Evolutionary conservation across 2,888 invertebrate species (phyloP).

Genomic region (Hypolimnas misippus): DNA sequence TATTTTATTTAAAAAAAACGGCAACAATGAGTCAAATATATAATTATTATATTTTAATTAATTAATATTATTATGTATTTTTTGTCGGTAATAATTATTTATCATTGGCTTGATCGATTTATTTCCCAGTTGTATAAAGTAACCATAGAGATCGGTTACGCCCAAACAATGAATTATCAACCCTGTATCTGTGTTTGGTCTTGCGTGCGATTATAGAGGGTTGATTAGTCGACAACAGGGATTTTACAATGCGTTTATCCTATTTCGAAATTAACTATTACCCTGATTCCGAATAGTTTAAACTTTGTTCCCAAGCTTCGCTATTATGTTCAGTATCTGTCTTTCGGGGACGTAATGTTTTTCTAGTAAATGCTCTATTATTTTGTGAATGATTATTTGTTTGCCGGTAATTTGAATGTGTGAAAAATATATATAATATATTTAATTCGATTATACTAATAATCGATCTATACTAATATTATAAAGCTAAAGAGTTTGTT

Average conservation of each 20-base stretch:
- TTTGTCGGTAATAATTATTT: too few relatives aligned
- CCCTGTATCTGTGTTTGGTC: constrained; percentile 61
- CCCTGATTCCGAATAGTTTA: constrained; percentile 73
- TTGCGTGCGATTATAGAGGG: constrained; percentile 59
- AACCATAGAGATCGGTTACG: constrained; percentile 67
- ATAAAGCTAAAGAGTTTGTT: too few relatives aligned
- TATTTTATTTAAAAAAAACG: too few relatives aligned
- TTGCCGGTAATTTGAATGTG: too few relatives aligned
- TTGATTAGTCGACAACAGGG: constrained; percentile 52
- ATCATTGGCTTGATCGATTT: neutral
- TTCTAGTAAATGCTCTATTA: neutral
- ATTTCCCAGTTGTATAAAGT: constrained; percentile 43
- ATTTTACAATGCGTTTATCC: constrained; percentile 67
- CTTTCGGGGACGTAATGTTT: neutral
- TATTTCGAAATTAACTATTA: constrained; percentile 66
- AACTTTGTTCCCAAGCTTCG: constrained; percentile 70
- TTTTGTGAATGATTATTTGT: too few relatives aligned
- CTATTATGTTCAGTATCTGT: constrained; percentile 41
- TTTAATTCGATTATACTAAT: too few relatives aligned
- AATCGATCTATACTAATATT: too few relatives aligned
- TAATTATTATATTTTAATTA: too few relatives aligned
- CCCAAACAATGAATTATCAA: constrained; percentile 72
- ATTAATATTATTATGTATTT: too few relatives aligned
- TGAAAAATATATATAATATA: too few relatives aligned
- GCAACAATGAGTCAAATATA: too few relatives aligned